Conservation (phyloP, 1,140 invertebrate genomes). For the Calephelis nemesis region DNA sequence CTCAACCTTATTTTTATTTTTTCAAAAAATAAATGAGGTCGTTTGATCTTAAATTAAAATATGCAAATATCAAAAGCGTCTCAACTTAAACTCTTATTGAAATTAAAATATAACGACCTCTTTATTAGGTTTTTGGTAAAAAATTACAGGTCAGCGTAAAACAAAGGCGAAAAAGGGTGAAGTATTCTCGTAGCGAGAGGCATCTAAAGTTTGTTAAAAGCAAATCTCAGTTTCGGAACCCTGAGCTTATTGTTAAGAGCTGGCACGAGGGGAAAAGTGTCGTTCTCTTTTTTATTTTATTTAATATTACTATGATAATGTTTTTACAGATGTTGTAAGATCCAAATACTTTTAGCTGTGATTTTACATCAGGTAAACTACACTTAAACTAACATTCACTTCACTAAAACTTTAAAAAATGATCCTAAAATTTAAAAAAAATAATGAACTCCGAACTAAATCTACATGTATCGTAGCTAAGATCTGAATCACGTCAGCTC, state of each 20-base stretch:
- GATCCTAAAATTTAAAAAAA: too few relatives aligned
- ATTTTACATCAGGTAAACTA: too few relatives aligned
- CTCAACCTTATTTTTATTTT: too few relatives aligned
- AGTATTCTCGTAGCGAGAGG: constrained; percentile 7
- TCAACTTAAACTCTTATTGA: background rate
- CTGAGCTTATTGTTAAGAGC: constrained; percentile 14
- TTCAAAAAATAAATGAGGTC: too few relatives aligned
- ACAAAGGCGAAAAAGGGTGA: constrained; percentile 12
- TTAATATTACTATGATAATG: constrained; percentile 1
- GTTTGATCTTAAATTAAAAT: too few relatives aligned
- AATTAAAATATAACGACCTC: background rate
- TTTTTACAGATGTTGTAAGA: background rate
- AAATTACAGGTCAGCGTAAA: constrained; percentile 13
- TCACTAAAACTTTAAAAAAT: too few relatives aligned
- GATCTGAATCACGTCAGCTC: too few relatives aligned
- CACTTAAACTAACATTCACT: too few relatives aligned
- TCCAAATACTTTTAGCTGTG: too few relatives aligned
- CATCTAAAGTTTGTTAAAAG: constrained; percentile 14
- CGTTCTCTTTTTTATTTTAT: constrained; percentile 18
- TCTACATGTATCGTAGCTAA: too few relatives aligned
- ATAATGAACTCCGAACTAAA: too few relatives aligned
- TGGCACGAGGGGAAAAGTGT: constrained; percentile 2
- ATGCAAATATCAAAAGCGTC: background rate
- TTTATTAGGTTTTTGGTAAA: constrained; percentile 4
- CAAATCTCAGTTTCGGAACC: constrained; percentile 14